phyloP scores from a whole-genome alignment of 1,140 invertebrate species.

The Nixonia krombeini region DNA sequence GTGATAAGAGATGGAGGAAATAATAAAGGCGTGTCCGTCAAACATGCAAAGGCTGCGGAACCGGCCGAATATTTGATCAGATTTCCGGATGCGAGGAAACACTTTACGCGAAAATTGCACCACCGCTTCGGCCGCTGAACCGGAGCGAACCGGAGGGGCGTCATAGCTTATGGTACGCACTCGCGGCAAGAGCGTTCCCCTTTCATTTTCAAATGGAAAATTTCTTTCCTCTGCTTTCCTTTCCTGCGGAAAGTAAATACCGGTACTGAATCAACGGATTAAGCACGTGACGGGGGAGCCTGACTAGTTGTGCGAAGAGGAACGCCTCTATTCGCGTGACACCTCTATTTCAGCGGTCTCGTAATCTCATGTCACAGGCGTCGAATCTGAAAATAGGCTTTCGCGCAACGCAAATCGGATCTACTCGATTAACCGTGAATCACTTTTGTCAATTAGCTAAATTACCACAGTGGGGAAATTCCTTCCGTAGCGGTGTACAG shows the following conservation, averaged over 20 bases:
- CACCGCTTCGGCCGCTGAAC: no score
- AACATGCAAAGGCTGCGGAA: no score
- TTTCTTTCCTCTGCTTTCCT: neutral
- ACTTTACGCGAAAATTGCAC: no score
- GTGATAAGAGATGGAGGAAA: neutral
- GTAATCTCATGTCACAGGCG: slow-evolving; percentile 33
- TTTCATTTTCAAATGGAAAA: slow-evolving; percentile 2
- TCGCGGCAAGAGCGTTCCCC: slow-evolving; percentile 5
- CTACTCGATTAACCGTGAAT: slow-evolving; percentile 29
- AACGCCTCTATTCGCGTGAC: no score
- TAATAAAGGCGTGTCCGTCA: no score
- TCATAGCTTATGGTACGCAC: no score
- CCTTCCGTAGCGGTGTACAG: no score
- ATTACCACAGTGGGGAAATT: no score
- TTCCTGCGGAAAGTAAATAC: slow-evolving; percentile 3
- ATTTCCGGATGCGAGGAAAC: no score
- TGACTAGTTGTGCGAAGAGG: no score
- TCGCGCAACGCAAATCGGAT: slow-evolving; percentile 25
- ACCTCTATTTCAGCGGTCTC: slow-evolving; percentile 20
- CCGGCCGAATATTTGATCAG: no score
- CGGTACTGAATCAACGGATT: slow-evolving; percentile 28
- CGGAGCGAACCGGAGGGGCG: no score
- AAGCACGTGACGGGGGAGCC: slow-evolving; percentile 13
- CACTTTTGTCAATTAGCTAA: slow-evolving; percentile 15
- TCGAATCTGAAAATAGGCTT: slow-evolving; percentile 39